A percentile compares a stretch with the other conserved stretches of the same genome.
Evolutionary conservation across 2,888 invertebrate genomes (phyloP).

Genomic region (Leucophora obtusa): DNA sequence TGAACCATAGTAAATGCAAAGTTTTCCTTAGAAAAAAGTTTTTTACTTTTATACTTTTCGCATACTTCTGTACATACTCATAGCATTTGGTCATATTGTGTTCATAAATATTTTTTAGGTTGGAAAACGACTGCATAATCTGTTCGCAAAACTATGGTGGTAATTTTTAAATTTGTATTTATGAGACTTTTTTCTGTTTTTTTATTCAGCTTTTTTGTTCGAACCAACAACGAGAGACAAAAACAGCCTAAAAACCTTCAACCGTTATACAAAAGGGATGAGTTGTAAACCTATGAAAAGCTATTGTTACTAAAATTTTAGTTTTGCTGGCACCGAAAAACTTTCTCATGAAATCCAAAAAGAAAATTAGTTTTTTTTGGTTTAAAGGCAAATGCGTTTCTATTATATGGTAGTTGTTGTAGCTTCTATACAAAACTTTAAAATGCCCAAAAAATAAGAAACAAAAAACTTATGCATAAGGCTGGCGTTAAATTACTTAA

Average conservation of each 20-base stretch:
- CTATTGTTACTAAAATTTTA: conserved; percentile 58
- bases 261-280: conserved; percentile 16
- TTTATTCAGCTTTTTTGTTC: conserved; percentile 14
- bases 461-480: conserved; percentile 42
- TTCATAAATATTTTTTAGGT: conserved; percentile 27
- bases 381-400: conserved; percentile 57
- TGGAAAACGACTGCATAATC: conserved; percentile 59
- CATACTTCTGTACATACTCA: conserved; percentile 2
- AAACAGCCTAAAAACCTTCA: conserved; percentile 41
- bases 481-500: conserved; percentile 64
- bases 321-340: conserved; percentile 35
- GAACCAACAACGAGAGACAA: background rate
- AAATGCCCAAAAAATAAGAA: conserved; percentile 11
- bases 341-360: conserved; percentile 2
- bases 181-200: conserved; percentile 48
- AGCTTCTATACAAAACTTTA: background rate
- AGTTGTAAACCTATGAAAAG: conserved; percentile 43
- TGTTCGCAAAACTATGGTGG: conserved; percentile 54
- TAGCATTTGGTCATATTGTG: conserved; percentile 37
- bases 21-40: conserved; percentile 42
- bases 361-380: conserved; percentile 45
- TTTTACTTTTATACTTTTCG: conserved; percentile 43
- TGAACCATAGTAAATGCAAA: conserved; percentile 41
- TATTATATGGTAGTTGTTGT: conserved; percentile 20
- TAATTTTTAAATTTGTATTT: conserved; percentile 62